phyloP scores from a whole-genome alignment of 2,113 vertebrate species.

The Podarcis muralis region DNA sequence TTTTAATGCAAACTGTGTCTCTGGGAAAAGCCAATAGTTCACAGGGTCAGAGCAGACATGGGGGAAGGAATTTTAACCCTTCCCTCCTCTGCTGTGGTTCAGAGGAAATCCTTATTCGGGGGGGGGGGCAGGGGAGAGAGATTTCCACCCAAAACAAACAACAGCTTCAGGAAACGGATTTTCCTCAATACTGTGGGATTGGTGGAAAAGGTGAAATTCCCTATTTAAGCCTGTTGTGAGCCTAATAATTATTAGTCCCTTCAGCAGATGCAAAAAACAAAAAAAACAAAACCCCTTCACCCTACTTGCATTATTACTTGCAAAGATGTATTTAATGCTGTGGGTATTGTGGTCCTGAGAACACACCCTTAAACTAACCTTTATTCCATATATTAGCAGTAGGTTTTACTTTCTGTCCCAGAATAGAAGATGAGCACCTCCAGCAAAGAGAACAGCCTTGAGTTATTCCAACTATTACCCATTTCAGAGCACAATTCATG shows the following conservation, averaged over 20 bases:
- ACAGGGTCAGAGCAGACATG: neutral
- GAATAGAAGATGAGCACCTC: neutral
- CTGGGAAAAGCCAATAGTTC: neutral
- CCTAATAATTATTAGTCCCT: too few relatives aligned
- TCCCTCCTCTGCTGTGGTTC: neutral
- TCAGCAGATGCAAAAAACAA: too few relatives aligned
- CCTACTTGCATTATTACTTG: too few relatives aligned
- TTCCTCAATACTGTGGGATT: neutral
- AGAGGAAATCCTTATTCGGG: neutral
- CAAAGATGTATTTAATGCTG: too few relatives aligned
- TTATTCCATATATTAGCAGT: conserved; percentile 28
- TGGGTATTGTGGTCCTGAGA: too few relatives aligned
- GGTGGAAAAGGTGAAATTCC: neutral
- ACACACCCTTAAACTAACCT: neutral
- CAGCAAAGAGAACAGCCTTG: conserved; percentile 5
- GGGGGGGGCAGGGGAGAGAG: neutral
- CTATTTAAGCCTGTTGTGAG: neutral
- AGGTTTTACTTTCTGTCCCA: neutral
- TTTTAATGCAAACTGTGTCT: too few relatives aligned
- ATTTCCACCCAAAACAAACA: neutral
- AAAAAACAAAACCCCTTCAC: too few relatives aligned
- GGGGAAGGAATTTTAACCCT: neutral
- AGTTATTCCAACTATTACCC: neutral
- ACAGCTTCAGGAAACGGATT: neutral
- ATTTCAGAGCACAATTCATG: neutral